Conservation (phyloP, 2,888 invertebrate species). For the Dicranocentrus wangi region DNA sequence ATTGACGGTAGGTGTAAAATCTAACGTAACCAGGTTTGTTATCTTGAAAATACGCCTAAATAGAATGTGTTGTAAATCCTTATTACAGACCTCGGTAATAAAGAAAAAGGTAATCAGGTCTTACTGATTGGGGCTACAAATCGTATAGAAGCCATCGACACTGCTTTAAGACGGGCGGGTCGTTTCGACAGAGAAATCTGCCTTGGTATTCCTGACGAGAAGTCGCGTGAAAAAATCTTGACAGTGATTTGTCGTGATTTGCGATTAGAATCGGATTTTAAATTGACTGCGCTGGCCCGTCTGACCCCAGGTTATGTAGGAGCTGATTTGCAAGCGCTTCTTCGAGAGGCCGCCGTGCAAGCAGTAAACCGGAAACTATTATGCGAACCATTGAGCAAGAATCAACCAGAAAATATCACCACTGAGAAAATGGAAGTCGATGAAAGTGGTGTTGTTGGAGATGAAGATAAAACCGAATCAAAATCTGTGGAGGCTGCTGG, state of each 20-base stretch:
- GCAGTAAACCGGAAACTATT: constrained; percentile 77
- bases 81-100: constrained; percentile 76
- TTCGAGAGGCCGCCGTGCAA: constrained; percentile 89
- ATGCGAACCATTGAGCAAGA: background rate
- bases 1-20: constrained; percentile 88
- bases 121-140: constrained; percentile 97
- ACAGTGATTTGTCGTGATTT: constrained; percentile 82
- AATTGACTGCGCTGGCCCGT: constrained; percentile 84
- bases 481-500: too few species aligned
- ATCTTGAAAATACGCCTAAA: background rate
- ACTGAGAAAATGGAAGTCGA: constrained; percentile 21
- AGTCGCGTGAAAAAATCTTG: constrained; percentile 87
- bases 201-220: constrained; percentile 92
- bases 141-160: constrained; percentile 92
- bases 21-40: too few species aligned
- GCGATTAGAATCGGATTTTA: constrained; percentile 82
- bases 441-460: too few species aligned
- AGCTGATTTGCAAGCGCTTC: constrained; percentile 90
- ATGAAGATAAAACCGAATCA: too few species aligned
- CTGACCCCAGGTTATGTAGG: constrained; percentile 97
- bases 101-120: constrained; percentile 79
- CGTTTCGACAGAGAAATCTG: constrained; percentile 95
- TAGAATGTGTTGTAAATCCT: too few species aligned
- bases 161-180: constrained; percentile 91
- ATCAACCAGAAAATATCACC: too few species aligned